Evolutionary conservation across 2,888 invertebrate species (phyloP), one percentile per base, ranked within the genome.

Genomic region (Nomada ferruginata): DNA sequence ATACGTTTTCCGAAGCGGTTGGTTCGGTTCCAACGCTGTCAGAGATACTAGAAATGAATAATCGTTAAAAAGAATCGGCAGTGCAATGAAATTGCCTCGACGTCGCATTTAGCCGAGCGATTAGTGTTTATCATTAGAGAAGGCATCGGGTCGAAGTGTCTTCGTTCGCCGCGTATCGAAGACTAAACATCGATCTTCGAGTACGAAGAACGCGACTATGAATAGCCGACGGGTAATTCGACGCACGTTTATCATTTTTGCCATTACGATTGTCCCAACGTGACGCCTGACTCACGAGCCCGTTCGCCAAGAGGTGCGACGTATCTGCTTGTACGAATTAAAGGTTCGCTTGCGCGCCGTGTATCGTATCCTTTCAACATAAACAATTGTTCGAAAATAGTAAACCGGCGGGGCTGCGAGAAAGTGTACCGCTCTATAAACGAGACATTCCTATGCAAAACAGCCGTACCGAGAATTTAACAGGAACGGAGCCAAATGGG

Each of bases 171-270:
- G 29, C 20, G 20, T 3, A 18, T 5, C 3, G 1, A 13, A 53
- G 66, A 66, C 66, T 20, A 66, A 53, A 66, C 53, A 10, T 20
- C 7, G 9, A 53, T 20, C 36, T 20, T 66, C 66, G 57, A 18
- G 10, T 9, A 15, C 66, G 20, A 53, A 20, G 53, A 66, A 53
- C 66, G 52, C 29, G 36, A 20, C 65, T 36, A 53, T 36, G 66
- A 66, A 66, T 66, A 66, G 20, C 15, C 53, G 9, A 20, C 66
- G 66, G 20, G 53, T 18, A 53, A 36, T n/a, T 29, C 29, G 52
- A 36, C 29, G 47, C 9, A n/a, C 9, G 66, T 66, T 66, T 66
- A 53, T 66, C 66, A 29, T 11, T 13, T 23, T 18, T 20, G 66
- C 20, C 29, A 66, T 65, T 65, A 52, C n/a, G n/a, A 65, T 29